Evolutionary conservation across 2,113 vertebrate species (phyloP).

Genomic region (Aspiorhynchus laticeps): DNA sequence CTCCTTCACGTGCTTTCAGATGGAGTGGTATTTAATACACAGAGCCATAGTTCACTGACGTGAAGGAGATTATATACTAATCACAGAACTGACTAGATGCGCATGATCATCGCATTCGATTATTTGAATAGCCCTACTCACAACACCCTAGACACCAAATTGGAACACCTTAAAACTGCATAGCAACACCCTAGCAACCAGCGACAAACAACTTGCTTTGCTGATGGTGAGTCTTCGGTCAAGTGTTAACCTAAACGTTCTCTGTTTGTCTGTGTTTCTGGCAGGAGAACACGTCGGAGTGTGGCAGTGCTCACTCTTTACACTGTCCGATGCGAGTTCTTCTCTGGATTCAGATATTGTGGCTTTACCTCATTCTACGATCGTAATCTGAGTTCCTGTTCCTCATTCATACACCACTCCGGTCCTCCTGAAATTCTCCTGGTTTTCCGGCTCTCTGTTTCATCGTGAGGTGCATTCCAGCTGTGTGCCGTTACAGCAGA

Average conservation of each 20-base stretch:
- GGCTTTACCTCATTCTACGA: conserved; percentile 78
- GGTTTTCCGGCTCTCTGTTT: conserved; percentile 1
- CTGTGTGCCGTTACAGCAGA: conserved; percentile 31
- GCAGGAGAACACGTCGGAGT: conserved; percentile 97
- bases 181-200: not conserved
- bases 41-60: no score
- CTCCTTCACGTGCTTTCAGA: no score
- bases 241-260: not conserved
- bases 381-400: conserved; percentile 52
- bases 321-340: conserved; percentile 83
- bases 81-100: no score
- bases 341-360: conserved; percentile 83
- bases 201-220: no score
- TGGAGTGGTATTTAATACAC: no score
- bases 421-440: conserved; percentile 12
- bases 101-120: no score
- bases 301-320: conserved; percentile 87
- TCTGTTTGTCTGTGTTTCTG: conserved; percentile 44
- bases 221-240: not conserved
- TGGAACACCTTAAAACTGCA: not conserved
- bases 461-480: conserved; percentile 50
- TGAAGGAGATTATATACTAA: no score
- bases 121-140: no score
- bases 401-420: not conserved
- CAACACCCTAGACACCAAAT: not conserved